phyloP scores from a whole-genome alignment of 2,797 vertebrate genomes.

The Sebastes itinus region DNA sequence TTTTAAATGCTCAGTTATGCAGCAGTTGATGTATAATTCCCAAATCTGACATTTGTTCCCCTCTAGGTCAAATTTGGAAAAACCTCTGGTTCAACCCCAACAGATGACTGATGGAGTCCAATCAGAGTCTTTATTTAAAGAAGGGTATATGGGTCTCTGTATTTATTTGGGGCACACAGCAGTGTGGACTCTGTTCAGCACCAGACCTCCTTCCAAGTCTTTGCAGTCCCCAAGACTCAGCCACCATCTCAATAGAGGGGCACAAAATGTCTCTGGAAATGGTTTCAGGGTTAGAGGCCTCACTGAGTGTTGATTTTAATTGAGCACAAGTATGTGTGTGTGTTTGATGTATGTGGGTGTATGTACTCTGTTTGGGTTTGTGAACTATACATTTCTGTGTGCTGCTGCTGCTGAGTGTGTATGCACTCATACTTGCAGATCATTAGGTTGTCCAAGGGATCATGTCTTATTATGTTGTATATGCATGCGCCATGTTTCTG shows the following conservation, averaged over 20 bases:
- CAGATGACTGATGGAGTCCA: conserved; percentile 64
- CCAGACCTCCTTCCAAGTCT: conserved; percentile 24
- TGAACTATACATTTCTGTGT: neutral
- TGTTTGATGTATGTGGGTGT: conserved; percentile 37
- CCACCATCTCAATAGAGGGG: conserved; percentile 32
- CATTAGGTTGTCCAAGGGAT: neutral
- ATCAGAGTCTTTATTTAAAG: conserved; percentile 66
- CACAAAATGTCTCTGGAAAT: conserved; percentile 49
- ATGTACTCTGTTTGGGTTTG: conserved; percentile 17
- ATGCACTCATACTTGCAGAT: neutral
- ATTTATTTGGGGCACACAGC: conserved; percentile 33
- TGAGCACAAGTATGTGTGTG: conserved; percentile 39
- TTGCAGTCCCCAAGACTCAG: conserved; percentile 6
- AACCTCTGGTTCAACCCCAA: conserved; percentile 19
- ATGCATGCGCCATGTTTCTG: neutral
- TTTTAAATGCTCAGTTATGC: neutral
- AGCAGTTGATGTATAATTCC: neutral
- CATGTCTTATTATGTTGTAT: neutral
- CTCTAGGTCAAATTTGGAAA: conserved; percentile 29
- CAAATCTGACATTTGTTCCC: conserved; percentile 44
- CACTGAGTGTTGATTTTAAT: conserved; percentile 65
- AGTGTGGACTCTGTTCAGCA: conserved; percentile 24
- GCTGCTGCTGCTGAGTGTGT: neutral
- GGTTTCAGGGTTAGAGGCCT: conserved; percentile 52
- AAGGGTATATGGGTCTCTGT: conserved; percentile 22